These are phyloP conservation scores for Ectemnius cavifrons DNA, from an alignment of 2,888 invertebrate genomes.

Conservation along the genomic window DNA sequence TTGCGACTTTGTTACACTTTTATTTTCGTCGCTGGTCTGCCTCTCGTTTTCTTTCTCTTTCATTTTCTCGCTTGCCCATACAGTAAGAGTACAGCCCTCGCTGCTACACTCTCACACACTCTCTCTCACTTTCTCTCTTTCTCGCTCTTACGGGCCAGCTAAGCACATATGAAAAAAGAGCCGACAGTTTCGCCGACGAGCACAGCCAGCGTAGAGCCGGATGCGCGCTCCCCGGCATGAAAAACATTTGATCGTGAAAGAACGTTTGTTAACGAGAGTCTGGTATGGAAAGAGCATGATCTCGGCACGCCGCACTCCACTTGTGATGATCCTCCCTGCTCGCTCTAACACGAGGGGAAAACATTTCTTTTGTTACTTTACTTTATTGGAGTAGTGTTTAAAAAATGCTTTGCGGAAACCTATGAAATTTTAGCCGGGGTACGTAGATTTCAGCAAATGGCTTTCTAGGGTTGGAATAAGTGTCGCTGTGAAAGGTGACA, in stretches of 20 bases:
- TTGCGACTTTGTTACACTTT: conserved; percentile 59
- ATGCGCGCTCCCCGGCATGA: conserved; percentile 37
- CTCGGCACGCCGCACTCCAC: neutral
- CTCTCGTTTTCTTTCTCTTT: too few species aligned
- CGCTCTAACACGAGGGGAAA: too few species aligned
- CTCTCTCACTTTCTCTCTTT: neutral
- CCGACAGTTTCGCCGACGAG: conserved; percentile 39
- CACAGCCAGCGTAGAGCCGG: conserved; percentile 40
- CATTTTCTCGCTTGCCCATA: too few species aligned
- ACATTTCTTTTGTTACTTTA: too few species aligned
- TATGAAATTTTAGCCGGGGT: too few species aligned
- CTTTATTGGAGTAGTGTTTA: too few species aligned
- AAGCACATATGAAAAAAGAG: conserved; percentile 11
- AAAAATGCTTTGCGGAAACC: too few species aligned
- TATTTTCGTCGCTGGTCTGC: conserved; percentile 53
- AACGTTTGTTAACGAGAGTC: conserved; percentile 39
- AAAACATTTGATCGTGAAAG: conserved; percentile 43
- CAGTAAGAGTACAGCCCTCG: too few species aligned
- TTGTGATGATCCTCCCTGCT: neutral
- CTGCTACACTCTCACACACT: too few species aligned
- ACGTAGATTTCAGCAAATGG: too few species aligned
- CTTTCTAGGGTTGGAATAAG: too few species aligned
- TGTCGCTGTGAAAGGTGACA: too few species aligned
- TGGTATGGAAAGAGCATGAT: conserved; percentile 8
- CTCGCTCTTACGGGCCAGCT: conserved; percentile 14